Conservation (phyloP, 2,113 vertebrate genomes). For the Leptobrachium leishanense region DNA sequence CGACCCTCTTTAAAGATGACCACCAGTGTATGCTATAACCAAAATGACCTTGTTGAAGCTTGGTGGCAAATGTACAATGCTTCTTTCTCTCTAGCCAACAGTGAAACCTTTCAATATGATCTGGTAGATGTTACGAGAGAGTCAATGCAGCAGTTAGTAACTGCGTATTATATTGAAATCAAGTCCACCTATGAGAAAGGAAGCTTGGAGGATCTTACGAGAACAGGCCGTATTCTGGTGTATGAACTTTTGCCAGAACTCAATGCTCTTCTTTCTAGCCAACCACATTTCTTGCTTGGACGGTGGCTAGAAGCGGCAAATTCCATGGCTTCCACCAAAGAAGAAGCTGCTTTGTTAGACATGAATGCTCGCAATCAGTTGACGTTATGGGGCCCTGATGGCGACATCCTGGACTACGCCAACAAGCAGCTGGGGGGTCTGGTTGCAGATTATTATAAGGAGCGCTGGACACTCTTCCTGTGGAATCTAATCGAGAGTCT, state of each 20-base stretch:
- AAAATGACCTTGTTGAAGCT: slow-evolving; percentile 75
- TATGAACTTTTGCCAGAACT: slow-evolving; percentile 86
- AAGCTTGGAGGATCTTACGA: slow-evolving; percentile 70
- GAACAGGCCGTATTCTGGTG: slow-evolving; percentile 75
- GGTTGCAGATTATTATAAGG: slow-evolving; percentile 83
- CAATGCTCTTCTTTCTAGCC: slow-evolving; percentile 78
- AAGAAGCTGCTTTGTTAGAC: slow-evolving; percentile 82
- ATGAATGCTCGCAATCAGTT: slow-evolving; percentile 87
- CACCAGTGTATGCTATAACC: slow-evolving; percentile 79
- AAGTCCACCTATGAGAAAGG: slow-evolving; percentile 68
- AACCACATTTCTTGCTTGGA: slow-evolving; percentile 84
- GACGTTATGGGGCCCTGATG: slow-evolving; percentile 90
- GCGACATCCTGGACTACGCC: slow-evolving; percentile 93
- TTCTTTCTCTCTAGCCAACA: slow-evolving; percentile 59
- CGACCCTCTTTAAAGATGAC: slow-evolving; percentile 83
- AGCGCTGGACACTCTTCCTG: slow-evolving; percentile 88
- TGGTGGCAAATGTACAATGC: slow-evolving; percentile 80
- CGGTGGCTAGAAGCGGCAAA: slow-evolving; percentile 80
- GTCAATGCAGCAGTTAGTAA: slow-evolving; percentile 79
- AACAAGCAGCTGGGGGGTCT: slow-evolving; percentile 92
- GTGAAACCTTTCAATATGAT: slow-evolving; percentile 81
- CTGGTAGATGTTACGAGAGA: slow-evolving; percentile 88
- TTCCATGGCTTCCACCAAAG: slow-evolving; percentile 65
- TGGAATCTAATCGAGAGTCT: slow-evolving; percentile 78
- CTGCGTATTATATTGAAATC: slow-evolving; percentile 75